Base-by-base conservation (phyloP, 1,140 invertebrate genomes). In the Magallana angulata region DNA sequence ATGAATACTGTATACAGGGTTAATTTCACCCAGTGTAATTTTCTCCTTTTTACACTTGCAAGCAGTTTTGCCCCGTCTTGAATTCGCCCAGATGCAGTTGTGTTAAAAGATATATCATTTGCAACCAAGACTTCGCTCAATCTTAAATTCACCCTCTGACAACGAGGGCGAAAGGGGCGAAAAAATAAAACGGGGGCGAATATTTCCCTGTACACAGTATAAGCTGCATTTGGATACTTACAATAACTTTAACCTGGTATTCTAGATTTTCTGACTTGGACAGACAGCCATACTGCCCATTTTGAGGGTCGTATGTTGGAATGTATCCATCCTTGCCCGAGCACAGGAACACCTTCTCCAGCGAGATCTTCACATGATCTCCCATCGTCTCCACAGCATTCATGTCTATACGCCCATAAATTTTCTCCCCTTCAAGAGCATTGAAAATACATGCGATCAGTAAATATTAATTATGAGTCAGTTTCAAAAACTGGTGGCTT, bases 331-430 rank as follows among this genome's bases (percentile, higher is more conserved):
- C 94, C 62, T 94, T 93, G 1, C 95, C 95, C n/a, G 94, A 92
- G 88, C 95, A 95, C 8, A 95, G 18, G 89, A 95, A 95, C 59
- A 95, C 94, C 89, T 95, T 95, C 87, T 95, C 95, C 14, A 95
- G 87, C 11, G 88, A 91, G 4, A 95, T 88, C 16, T 90, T 84
- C 86, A 94, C 94, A 1, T 93, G 91, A 8, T 90, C 89, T 9
- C 94, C 94, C 7, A 94, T 90, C 57, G 90, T 92, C 90, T 94
- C 93, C 0, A 94, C 90, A 4, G 94, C 93, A 84, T 95, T 93
- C 18, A 95, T 92, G 89, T 93, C 92, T n/a, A 95, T 90, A 14
- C 94, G 90, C 5, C 94, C 95, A 88, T 94, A 95, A 24, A 95
- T 93, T 36, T 86, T 93, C 85, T 95, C 94, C 24, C 92, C 95